These are phyloP conservation scores for Melitaea cinxia DNA, from an alignment of 1,140 invertebrate genomes.

Conservation along the genomic window DNA sequence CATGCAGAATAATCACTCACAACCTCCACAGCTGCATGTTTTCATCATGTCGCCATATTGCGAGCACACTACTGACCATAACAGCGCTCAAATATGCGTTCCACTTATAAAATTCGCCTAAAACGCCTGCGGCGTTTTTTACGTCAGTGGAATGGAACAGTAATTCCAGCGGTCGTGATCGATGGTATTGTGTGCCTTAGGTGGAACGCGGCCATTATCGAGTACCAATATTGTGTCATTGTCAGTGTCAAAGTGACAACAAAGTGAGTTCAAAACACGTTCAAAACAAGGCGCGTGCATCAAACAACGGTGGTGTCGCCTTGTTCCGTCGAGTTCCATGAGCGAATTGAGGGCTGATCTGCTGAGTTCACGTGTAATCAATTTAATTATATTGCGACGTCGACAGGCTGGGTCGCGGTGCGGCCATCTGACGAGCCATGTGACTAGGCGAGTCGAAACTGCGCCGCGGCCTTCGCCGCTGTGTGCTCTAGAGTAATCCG, in stretches of 20 bases:
- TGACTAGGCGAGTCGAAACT: slow-evolving; percentile 43
- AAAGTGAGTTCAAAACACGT: no score
- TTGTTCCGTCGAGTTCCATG: slow-evolving; percentile 15
- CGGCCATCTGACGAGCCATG: slow-evolving; percentile 41
- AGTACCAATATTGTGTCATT: slow-evolving; percentile 12
- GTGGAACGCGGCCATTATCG: no score
- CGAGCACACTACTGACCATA: no score
- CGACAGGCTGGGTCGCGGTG: slow-evolving; percentile 10
- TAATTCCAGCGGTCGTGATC: no score
- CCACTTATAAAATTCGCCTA: no score
- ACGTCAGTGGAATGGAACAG: no score
- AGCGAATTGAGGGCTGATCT: slow-evolving; percentile 5
- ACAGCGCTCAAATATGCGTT: no score
- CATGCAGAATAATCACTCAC: no score
- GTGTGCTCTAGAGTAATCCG: slow-evolving; percentile 47
- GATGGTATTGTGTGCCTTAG: no score
- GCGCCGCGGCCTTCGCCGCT: slow-evolving; percentile 53
- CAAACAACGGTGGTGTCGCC: slow-evolving; percentile 7
- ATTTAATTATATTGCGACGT: slow-evolving; percentile 32
- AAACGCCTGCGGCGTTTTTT: no score
- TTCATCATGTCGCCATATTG: no score
- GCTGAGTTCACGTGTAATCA: slow-evolving; percentile 24
- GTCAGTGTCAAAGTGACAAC: slow-evolving; percentile 18
- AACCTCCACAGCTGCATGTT: no score
- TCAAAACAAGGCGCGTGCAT: slow-evolving; percentile 37